phyloP scores from a whole-genome alignment of 2,797 vertebrate species.

The Micrastur ruficollis region DNA sequence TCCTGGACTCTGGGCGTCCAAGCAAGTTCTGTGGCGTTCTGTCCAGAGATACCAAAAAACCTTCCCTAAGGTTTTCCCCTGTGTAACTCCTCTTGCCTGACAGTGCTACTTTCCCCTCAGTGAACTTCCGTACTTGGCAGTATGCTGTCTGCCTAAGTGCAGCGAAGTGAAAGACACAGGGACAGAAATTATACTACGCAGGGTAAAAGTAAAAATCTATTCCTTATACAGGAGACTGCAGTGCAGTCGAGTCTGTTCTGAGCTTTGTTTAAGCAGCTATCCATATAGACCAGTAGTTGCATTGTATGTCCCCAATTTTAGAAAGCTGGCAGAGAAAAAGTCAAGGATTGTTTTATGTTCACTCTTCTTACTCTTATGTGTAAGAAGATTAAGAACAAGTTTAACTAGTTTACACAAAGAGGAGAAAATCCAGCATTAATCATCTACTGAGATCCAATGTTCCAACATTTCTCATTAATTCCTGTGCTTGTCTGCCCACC shows the following conservation, averaged over 20 bases:
- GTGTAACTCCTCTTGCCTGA: neutral
- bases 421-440: constrained; percentile 16
- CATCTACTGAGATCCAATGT: neutral
- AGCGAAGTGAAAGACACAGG: neutral
- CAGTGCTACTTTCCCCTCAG: neutral
- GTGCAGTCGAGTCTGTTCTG: neutral
- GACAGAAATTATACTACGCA: neutral
- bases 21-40: neutral
- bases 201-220: neutral
- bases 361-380: neutral
- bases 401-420: constrained; percentile 9
- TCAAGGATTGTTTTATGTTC: neutral
- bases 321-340: neutral
- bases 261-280: neutral
- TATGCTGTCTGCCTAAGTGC: neutral
- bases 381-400: constrained; percentile 25
- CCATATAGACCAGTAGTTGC: neutral
- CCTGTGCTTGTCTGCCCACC: neutral
- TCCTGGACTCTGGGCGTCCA: neutral
- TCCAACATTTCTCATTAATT: neutral
- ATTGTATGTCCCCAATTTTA: neutral
- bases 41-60: neutral
- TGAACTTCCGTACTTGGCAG: neutral
- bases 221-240: neutral
- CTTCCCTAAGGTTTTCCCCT: neutral